Base-by-base conservation (phyloP, 2,888 invertebrate species). In the Dynastes grantii region DNA sequence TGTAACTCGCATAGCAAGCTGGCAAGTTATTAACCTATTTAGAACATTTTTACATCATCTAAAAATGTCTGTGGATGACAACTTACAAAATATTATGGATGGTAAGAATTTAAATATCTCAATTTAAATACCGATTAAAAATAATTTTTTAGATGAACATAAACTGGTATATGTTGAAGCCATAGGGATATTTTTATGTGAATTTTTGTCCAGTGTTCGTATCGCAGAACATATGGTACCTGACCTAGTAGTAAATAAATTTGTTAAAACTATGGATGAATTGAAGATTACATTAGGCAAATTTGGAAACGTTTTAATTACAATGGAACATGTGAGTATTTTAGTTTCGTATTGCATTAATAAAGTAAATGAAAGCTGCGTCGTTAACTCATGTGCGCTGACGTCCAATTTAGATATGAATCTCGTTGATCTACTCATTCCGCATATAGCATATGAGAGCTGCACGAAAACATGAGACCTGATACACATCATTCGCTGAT, bases 11-110 rank as follows among this genome's bases (percentile, higher is more conserved):
- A 81, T 88, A 75, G 84, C 86, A 2, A 87, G 86, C 77, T 86
- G 86, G 86, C 87, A 88, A 81, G 83, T 87, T 65, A 86, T 87
- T 58, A 87, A 87, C 82, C 78, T 88, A 49, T 86, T 88, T 75
- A 87, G 85, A 82, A 88, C 88, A 0, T 81, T 88, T 16, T 73
- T 87, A 51, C 85, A 82, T 82, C 86, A 87, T 81, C 81, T 89
- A 40, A 84, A 85, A 29, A 82, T 76, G n/a, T 82, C 83, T 58
- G 80, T 87, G 27, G 81, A 81, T 9, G 81, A 82, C 27, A 79
- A 85, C 64, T 76, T 82, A 37, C 81, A 82, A 32, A 67, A 64
- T 65, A 68, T 79, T 77, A 63, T 51, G n/a, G 29, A 58, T 5
- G 77, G 79, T 78, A 71, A 53, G 11, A 16, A 13, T 11, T 8